A percentile compares a stretch with the other conserved stretches of the same genome.
phyloP scores from a whole-genome alignment of 2,113 vertebrate species.

The Tyrannus savana region DNA sequence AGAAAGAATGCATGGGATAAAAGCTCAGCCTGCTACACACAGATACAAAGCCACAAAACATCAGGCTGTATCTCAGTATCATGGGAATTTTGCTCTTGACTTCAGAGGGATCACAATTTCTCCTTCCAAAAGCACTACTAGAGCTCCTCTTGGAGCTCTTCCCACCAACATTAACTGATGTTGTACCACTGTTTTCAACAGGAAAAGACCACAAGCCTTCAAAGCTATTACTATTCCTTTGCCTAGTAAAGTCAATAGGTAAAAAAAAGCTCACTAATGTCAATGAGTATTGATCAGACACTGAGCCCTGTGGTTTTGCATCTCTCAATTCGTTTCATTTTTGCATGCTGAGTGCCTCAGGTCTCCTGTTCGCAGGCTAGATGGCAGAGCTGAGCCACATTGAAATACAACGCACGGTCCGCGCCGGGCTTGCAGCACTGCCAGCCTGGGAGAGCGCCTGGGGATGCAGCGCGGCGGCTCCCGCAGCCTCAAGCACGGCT shows the following conservation, averaged over 20 bases:
- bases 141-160: background rate
- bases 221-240: background rate
- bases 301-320: background rate
- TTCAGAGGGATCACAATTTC: background rate
- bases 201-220: background rate
- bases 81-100: background rate
- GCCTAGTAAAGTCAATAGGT: background rate
- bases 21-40: constrained; percentile 11
- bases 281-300: background rate
- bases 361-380: background rate
- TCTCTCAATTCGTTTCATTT: background rate
- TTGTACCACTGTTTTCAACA: background rate
- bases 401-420: rapidly evolving
- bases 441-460: background rate
- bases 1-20: constrained; percentile 65
- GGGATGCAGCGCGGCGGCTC: background rate
- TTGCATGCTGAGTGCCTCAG: background rate
- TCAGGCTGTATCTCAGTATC: background rate
- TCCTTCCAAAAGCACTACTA: background rate
- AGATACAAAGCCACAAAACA: background rate
- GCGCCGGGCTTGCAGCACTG: background rate
- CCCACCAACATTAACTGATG: background rate
- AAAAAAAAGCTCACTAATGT: background rate
- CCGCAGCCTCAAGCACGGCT: background rate
- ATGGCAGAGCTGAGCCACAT: background rate